Evolutionary conservation across 2,888 invertebrate genomes (phyloP), one percentile per base, ranked within the genome.

Genomic region (Zygothrica quintamaculata): DNA sequence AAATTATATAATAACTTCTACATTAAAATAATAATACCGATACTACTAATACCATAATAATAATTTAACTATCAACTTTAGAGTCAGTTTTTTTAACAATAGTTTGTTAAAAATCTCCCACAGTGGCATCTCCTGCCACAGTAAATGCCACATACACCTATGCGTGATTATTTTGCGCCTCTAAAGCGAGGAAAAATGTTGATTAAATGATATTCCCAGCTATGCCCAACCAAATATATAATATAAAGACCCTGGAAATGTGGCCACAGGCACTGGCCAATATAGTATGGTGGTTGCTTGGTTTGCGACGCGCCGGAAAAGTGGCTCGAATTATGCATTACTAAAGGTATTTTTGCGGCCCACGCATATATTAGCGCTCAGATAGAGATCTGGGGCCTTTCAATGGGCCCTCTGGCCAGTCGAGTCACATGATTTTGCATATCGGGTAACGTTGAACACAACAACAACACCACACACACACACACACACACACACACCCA

Each of bases 91-190:
- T n/a, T 31, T 31, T 31, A 7, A n/a, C 8, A 31, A 31, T n/a
- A n/a, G 9, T 31, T 22, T 22, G 2, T 22, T 5, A 22, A 22
- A 7, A 36, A 36, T 36, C 6, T 56, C 36, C 29, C 61, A 55
- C 68, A 51, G 46, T 70, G 47, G 12, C 44, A 11, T 9, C 15
- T 6, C 16, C 8, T 34, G 6, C 31, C 29, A n/a, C 44, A 16
- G 25, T 11, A 26, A 33, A 39, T 29, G 42, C 34, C 42, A 62
- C 56, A 67, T 56, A 70, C 77, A 81, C 81, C 74, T 84, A 64
- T 81, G 80, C 80, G 87, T 81, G 87, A 81, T 81, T 87, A 80
- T 87, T 81, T 81, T 87, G 87, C 78, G 82, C 85, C 87, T 80
- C 70, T 52, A 65, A 81, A 64, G 79, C 76, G 75, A 56, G 60